Conservation (phyloP, 2,113 vertebrate species). For the Corythoichthys intestinalis region DNA sequence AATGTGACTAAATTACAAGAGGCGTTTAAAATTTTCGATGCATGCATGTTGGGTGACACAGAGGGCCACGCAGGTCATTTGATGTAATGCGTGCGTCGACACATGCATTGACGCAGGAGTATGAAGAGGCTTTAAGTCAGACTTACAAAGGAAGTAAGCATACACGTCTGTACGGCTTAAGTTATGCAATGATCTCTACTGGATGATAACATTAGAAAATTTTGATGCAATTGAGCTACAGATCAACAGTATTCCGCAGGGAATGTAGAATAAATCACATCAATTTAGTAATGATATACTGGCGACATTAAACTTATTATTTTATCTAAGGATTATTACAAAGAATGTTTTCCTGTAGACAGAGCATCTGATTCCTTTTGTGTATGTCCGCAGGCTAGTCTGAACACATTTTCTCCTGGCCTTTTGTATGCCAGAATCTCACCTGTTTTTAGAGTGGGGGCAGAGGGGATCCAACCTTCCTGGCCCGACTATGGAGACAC, state of each 20-base stretch:
- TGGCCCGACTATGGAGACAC: constrained; percentile 54
- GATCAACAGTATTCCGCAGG: background rate
- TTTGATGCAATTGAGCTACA: background rate
- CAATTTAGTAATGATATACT: background rate
- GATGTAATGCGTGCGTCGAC: no score
- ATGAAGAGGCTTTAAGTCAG: no score
- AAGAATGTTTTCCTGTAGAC: constrained; percentile 18
- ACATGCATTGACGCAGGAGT: no score
- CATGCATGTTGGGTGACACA: no score
- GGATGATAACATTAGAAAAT: no score
- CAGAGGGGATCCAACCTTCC: constrained; percentile 60
- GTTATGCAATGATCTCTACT: no score
- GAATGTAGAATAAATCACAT: background rate
- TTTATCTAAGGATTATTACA: constrained; percentile 20
- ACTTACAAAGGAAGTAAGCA: no score
- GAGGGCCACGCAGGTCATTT: no score
- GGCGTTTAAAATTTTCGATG: no score
- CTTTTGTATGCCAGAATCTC: constrained; percentile 70
- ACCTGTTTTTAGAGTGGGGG: constrained; percentile 70
- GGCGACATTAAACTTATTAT: background rate
- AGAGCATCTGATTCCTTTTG: constrained; percentile 27
- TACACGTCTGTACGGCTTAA: no score
- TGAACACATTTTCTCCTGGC: constrained; percentile 60
- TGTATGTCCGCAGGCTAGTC: constrained; percentile 30
- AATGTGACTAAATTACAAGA: no score